Conservation (phyloP, 2,797 vertebrate genomes). For the Bradypodion ventrale region DNA sequence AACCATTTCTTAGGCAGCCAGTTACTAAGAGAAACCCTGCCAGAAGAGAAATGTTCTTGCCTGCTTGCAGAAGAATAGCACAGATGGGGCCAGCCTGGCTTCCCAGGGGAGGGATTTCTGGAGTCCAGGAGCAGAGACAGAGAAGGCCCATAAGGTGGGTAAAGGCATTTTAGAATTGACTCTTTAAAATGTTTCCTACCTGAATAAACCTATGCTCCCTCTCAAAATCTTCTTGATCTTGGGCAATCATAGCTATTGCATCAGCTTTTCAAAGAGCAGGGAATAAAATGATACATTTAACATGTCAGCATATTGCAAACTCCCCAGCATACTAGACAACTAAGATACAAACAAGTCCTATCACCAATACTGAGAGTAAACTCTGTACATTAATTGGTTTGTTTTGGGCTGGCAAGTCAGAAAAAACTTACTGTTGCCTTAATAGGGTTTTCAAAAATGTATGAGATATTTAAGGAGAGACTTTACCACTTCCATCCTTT, state of each 20-base stretch:
- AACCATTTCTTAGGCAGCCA: too few species aligned
- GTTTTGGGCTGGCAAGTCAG: background rate
- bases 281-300: background rate
- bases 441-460: too few species aligned
- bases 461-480: too few species aligned
- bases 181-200: constrained; percentile 73
- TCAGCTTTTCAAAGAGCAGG: constrained; percentile 75
- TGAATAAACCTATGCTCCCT: constrained; percentile 90
- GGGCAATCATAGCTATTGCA: constrained; percentile 86
- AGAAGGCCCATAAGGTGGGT: too few species aligned
- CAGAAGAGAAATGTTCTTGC: too few species aligned
- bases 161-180: constrained; percentile 21
- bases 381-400: background rate
- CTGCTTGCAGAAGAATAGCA: too few species aligned
- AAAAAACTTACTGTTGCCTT: too few species aligned
- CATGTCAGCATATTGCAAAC: background rate
- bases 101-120: too few species aligned
- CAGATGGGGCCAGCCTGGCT: too few species aligned
- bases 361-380: background rate
- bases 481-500: too few species aligned
- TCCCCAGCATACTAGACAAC: background rate
- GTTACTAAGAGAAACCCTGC: too few species aligned
- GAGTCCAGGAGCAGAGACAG: too few species aligned
- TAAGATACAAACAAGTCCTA: background rate
- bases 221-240: constrained; percentile 93